Base-by-base conservation (phyloP, 2,888 invertebrate species). In the Drosophila peninsularis region DNA sequence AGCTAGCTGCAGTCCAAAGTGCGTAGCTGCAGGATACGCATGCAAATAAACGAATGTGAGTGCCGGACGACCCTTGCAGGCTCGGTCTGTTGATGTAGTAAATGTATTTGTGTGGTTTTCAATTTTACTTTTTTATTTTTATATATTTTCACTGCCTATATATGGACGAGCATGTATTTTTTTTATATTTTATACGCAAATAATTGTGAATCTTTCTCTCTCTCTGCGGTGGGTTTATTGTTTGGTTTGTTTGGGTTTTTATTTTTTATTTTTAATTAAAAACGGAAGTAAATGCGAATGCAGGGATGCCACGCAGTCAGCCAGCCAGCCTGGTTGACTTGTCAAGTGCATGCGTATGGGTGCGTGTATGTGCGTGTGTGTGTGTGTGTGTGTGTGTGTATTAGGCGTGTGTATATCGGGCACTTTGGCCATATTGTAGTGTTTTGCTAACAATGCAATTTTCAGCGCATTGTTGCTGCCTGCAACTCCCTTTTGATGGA, bases 391-490 rank as follows among this genome's bases (percentile, higher is more conserved):
- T 44, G 54, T 62, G 44, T 55, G 64, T 66, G 63, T 56, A 70
- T 72, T 54, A 41, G 54, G 58, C 49, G 53, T 68, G 58, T 56
- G 42, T 71, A 53, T 36, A 66, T 54, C 49, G 37, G 57, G 71
- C 88, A 89, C 82, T 89, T 89, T 88, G 90, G 90, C 88, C 89
- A 88, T 82, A 88, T 89, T 90, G 82, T 84, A 84, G 85, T 86
- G 90, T 86, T 90, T 81, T 90, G 90, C 85, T 87, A 85, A 85
- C 85, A 85, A 90, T 89, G 89, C 90, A 87, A 85, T 90, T 85
- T 84, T 89, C 75, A 89, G 87, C 57, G 82, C 70, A 78, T 85
- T 90, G 88, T 88, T 88, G 61, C 60, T 63, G 69, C 24, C 27
- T 67, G 49, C 42, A 65, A 67, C 76, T 76, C 79, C 82, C 82